These are phyloP conservation scores for Phrynocephalus guinanensis DNA, from an alignment of 2,797 vertebrate species.

Conservation along the genomic window DNA sequence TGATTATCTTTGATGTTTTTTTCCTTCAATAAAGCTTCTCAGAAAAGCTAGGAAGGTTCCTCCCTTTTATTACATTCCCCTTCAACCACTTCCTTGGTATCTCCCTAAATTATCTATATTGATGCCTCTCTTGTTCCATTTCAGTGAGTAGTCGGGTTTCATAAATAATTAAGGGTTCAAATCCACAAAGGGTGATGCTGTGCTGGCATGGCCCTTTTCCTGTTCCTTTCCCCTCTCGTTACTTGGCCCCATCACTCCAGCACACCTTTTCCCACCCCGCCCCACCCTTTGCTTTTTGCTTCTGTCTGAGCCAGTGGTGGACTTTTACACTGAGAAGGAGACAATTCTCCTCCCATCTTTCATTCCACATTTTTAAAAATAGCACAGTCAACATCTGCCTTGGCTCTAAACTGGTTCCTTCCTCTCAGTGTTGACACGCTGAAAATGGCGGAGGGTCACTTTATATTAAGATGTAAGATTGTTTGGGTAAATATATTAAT, in stretches of 20 bases:
- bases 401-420: conserved; percentile 22
- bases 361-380: background rate
- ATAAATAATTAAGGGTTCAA: conserved; percentile 16
- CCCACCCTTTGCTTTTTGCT: background rate
- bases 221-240: too few relatives aligned
- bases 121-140: conserved; percentile 1
- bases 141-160: background rate
- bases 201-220: background rate
- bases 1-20: background rate
- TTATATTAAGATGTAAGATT: too few relatives aligned
- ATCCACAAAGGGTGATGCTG: background rate
- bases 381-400: conserved; percentile 1
- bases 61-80: background rate
- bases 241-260: background rate
- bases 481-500: too few relatives aligned
- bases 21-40: background rate
- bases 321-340: background rate
- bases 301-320: background rate
- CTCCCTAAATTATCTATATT: background rate
- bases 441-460: background rate
- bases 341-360: background rate
- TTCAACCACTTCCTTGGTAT: background rate
- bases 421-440: background rate
- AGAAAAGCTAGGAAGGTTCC: background rate
- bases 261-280: too few relatives aligned